Conservation (phyloP, 2,113 vertebrate genomes). For the Entomyzon cyanotis region DNA sequence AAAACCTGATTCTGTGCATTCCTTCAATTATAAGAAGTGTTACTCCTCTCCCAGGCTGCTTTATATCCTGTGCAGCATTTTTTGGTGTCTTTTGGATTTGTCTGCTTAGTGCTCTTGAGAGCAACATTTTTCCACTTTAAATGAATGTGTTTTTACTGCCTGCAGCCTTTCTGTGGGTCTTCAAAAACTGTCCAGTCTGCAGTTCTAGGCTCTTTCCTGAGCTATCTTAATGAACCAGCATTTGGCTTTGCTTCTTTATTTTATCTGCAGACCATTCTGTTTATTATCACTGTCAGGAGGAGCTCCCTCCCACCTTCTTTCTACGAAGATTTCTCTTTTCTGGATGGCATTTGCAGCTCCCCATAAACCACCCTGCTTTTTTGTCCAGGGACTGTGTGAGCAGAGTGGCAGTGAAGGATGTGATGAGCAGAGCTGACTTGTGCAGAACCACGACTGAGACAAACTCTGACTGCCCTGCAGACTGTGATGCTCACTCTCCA, state of each 20-base stretch:
- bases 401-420: background rate
- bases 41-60: background rate
- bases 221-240: background rate
- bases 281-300: background rate
- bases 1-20: background rate
- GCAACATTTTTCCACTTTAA: background rate
- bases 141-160: background rate
- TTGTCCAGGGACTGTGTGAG: background rate
- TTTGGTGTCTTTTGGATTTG: background rate
- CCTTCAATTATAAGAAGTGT: background rate
- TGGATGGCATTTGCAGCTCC: background rate
- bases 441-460: background rate
- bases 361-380: background rate
- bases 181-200: constrained; percentile 3
- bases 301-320: background rate
- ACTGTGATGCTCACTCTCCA: background rate
- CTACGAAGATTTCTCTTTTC: background rate
- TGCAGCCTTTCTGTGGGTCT: background rate
- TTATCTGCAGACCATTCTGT: background rate
- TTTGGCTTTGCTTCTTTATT: constrained; percentile 11
- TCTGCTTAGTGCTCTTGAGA: background rate
- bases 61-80: background rate
- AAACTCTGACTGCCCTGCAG: background rate
- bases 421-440: background rate
- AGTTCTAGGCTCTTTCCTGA: background rate